Percentiles rank a stretch among this genome's conserved stretches.
Conservation (phyloP, 2,888 invertebrate species). For the Coelogynopora nodosa region DNA sequence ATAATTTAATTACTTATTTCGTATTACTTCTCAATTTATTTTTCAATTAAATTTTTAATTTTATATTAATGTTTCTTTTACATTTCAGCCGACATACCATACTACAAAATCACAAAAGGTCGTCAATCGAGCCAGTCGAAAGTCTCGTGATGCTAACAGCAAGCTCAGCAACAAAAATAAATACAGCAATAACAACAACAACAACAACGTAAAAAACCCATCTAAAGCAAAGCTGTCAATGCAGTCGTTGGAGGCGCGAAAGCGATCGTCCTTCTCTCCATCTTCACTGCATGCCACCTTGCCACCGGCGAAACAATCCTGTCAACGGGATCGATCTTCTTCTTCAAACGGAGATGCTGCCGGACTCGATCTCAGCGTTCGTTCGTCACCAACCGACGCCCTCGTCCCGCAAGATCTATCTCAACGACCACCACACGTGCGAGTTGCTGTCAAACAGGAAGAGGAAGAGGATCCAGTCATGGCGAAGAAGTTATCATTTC, state of each 20-base stretch:
- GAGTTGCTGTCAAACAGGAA: not conserved
- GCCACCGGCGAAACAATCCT: not conserved
- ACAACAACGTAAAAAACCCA: not conserved
- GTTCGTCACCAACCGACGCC: too few species aligned
- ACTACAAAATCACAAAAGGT: not conserved
- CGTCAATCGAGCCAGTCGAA: not conserved
- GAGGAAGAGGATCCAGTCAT: too few species aligned
- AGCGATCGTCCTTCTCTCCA: not conserved
- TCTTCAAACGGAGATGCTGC: not conserved
- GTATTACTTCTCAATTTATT: too few species aligned
- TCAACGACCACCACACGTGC: too few species aligned
- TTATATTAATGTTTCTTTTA: too few species aligned
- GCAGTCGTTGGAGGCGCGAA: not conserved
- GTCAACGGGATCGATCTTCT: not conserved
- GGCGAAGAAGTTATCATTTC: too few species aligned
- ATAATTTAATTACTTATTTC: too few species aligned
- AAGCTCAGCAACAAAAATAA: not conserved
- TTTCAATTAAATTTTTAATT: too few species aligned
- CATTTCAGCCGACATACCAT: not conserved
- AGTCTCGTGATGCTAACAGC: not conserved
- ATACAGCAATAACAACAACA: not conserved
- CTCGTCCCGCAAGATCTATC: too few species aligned
- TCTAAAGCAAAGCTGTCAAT: not conserved
- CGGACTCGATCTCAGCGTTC: not conserved
- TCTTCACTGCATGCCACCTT: not conserved